Evolutionary conservation across 1,140 invertebrate genomes (phyloP), one percentile per base, ranked within the genome.

Genomic region (Meloidogyne exigua): DNA sequence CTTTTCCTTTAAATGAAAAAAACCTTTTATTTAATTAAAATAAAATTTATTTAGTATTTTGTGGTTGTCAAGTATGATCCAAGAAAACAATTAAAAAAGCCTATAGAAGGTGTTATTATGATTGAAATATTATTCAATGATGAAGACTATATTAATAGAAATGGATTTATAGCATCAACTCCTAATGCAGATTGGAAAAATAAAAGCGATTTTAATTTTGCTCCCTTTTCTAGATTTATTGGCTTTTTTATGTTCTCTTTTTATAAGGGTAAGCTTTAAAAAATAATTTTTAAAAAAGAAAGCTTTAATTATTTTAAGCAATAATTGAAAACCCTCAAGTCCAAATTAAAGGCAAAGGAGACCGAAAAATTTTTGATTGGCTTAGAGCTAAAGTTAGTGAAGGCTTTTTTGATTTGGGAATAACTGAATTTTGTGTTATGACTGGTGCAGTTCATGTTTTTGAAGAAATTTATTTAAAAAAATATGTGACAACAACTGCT

Each of bases 401-500:
- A 57, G 13, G 21, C 7, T 21, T n/a, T 57, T 57, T 57, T 57
- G 49, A 57, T 57, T 57, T 57, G 49, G 49, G 49, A 57, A 57
- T 57, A 57, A n/a, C 49, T 57, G 49, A 57, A n/a, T n/a, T 57
- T 57, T 57, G 49, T 57, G 49, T 57, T n/a, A 57, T 57, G 49
- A 57, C 49, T n/a, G 49, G 49, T n/a, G 49, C 49, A 57, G 4
- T 57, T 57, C 18, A 18, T 57, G 1, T 57, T n/a, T 57, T 57
- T 57, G 18, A 57, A 57, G 18, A 57, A 57, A 57, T 57, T 57
- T 18, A n/a, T n/a, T 57, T 57, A 7, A n/a, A 57, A 57, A 57
- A 57, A n/a, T 57, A 57, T 57, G n/a, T 57, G 7, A n/a, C 49
- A 57, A 57, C 49, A 57, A n/a, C 18, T n/a, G 18, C 49, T n/a